These are phyloP conservation scores for Ectemnius lituratus DNA, from an alignment of 2,888 invertebrate genomes.

Conservation along the genomic window DNA sequence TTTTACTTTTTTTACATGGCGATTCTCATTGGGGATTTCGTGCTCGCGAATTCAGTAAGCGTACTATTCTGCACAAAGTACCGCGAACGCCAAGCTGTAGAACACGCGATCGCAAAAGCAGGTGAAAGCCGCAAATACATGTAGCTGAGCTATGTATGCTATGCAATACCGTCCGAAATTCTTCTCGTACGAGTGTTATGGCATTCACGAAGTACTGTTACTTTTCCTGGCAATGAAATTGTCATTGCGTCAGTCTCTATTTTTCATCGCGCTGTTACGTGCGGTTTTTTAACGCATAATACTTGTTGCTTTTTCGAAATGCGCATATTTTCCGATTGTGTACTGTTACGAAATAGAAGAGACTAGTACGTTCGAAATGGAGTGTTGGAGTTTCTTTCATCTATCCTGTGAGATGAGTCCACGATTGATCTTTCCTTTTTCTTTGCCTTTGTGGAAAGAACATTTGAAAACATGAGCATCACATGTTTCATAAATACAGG, in stretches of 20 bases:
- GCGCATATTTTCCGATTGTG: constrained; percentile 49
- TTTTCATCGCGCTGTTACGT: constrained; percentile 50
- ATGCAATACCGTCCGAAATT: constrained; percentile 16
- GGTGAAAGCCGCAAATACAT: constrained; percentile 22
- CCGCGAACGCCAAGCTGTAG: constrained; percentile 40
- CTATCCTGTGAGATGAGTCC: not conserved
- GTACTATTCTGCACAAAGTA: constrained; percentile 46
- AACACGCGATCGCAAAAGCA: constrained; percentile 26
- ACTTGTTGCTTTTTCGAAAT: constrained; percentile 47
- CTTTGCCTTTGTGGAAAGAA: no score
- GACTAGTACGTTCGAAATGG: constrained; percentile 10
- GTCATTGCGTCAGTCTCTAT: constrained; percentile 21
- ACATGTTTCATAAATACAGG: no score
- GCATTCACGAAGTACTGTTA: constrained; percentile 17
- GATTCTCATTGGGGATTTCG: constrained; percentile 39
- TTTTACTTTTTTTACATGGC: constrained; percentile 3
- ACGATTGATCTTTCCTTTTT: no score
- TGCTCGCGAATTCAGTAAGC: constrained; percentile 14
- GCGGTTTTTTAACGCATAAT: constrained; percentile 58
- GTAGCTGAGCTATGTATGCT: constrained; percentile 34
- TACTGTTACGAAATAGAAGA: constrained; percentile 42
- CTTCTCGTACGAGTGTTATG: constrained; percentile 5
- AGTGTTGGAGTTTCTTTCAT: constrained; percentile 2
- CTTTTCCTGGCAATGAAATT: constrained; percentile 15
- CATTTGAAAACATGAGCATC: no score